These are phyloP conservation scores for Petrocephalus microphthalmus DNA, from an alignment of 2,113 vertebrate genomes.

Conservation along the genomic window DNA sequence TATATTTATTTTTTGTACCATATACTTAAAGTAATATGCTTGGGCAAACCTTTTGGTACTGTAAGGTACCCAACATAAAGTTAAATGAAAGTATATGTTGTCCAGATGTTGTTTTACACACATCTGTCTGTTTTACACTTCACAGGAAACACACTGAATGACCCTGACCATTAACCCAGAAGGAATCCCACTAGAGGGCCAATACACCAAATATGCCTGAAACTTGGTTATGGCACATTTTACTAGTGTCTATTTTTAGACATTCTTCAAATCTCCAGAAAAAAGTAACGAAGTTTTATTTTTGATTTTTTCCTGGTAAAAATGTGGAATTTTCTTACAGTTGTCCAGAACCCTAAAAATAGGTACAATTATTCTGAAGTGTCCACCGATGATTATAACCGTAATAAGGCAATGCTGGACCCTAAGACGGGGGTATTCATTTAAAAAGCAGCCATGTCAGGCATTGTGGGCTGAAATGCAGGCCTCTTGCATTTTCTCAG, in stretches of 20 bases:
- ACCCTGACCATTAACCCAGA: neutral
- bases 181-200: no score
- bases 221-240: neutral
- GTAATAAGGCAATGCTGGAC: neutral
- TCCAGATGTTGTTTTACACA: neutral
- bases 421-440: neutral
- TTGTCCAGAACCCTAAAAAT: constrained; percentile 1
- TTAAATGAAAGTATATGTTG: neutral
- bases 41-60: neutral
- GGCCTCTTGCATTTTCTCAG: neutral
- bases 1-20: constrained; percentile 12
- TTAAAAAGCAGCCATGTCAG: neutral
- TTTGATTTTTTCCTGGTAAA: neutral
- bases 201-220: neutral
- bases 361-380: neutral
- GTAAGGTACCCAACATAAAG: neutral
- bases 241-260: neutral
- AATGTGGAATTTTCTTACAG: neutral
- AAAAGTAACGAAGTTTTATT: neutral
- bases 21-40: constrained; percentile 5
- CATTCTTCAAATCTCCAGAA: neutral
- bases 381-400: neutral
- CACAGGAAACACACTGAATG: neutral
- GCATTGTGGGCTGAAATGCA: neutral
- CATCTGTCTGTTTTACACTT: neutral